Conservation (phyloP, 2,113 vertebrate genomes). For the Grus americana region DNA sequence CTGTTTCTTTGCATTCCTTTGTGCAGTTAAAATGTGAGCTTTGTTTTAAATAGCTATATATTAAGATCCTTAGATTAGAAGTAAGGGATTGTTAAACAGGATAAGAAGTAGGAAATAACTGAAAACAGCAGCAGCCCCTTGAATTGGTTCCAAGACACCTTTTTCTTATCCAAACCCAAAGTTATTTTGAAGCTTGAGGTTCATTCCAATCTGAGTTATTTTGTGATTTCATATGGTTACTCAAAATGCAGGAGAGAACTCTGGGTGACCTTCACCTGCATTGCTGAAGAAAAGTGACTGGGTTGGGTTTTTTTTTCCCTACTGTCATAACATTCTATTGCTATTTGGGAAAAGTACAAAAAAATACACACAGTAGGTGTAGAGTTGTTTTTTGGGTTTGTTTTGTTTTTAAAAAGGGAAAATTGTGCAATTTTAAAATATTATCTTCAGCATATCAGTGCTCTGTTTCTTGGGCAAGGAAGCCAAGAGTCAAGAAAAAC, state of each 20-base stretch:
- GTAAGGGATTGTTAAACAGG: not conserved
- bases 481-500: not conserved
- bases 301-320: not conserved
- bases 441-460: not conserved
- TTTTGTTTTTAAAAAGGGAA: not conserved
- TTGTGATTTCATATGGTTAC: not conserved
- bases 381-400: not conserved
- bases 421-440: not conserved
- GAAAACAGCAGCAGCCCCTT: not conserved
- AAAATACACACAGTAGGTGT: not conserved
- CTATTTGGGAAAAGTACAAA: not conserved
- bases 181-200: not conserved
- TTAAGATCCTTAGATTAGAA: not conserved
- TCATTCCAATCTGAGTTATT: not conserved
- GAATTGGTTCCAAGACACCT: fast-evolving
- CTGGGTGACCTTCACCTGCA: not conserved
- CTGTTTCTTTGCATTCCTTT: not conserved
- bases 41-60: not conserved
- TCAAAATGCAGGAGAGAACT: not conserved
- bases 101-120: not conserved
- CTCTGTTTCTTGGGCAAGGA: not conserved
- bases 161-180: not conserved
- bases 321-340: not conserved
- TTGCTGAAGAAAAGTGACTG: not conserved
- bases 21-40: not conserved